Percentiles rank a stretch among this genome's conserved stretches.
These are phyloP conservation scores for Melipona quadrifasciata DNA, from an alignment of 1,140 invertebrate genomes.

Conservation along the genomic window DNA sequence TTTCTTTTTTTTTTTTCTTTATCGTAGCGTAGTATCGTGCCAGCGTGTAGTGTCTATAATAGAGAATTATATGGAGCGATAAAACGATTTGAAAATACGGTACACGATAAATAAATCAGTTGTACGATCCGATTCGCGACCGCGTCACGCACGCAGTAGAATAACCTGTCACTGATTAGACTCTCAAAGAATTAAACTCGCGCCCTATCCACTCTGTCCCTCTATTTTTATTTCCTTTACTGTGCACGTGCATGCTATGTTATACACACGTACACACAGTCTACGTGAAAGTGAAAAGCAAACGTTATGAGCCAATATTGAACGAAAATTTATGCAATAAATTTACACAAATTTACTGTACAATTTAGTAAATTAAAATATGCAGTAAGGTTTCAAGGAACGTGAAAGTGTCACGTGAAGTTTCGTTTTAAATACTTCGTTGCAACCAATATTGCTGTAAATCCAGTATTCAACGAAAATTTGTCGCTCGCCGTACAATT, in stretches of 20 bases:
- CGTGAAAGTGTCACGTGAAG: too few relatives aligned
- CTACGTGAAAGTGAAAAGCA: neutral
- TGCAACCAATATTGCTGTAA: too few relatives aligned
- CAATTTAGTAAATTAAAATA: too few relatives aligned
- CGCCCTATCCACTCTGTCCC: too few relatives aligned
- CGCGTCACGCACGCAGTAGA: neutral
- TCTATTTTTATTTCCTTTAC: neutral
- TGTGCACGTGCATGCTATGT: neutral
- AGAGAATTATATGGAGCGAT: neutral
- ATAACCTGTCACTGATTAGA: neutral
- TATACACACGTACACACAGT: neutral
- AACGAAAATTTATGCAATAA: too few relatives aligned
- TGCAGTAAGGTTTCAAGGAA: too few relatives aligned
- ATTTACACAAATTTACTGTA: too few relatives aligned
- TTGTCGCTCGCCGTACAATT: too few relatives aligned
- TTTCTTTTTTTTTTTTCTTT: neutral
- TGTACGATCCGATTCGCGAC: constrained; percentile 8
- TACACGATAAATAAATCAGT: constrained; percentile 16
- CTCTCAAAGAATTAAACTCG: neutral
- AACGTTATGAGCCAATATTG: neutral
- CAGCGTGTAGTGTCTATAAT: neutral
- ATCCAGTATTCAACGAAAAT: too few relatives aligned
- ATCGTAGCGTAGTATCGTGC: neutral
- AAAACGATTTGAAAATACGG: neutral
- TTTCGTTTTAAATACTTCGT: too few relatives aligned